phyloP scores from a whole-genome alignment of 2,113 vertebrate genomes.

The Trematomus loennbergii region DNA sequence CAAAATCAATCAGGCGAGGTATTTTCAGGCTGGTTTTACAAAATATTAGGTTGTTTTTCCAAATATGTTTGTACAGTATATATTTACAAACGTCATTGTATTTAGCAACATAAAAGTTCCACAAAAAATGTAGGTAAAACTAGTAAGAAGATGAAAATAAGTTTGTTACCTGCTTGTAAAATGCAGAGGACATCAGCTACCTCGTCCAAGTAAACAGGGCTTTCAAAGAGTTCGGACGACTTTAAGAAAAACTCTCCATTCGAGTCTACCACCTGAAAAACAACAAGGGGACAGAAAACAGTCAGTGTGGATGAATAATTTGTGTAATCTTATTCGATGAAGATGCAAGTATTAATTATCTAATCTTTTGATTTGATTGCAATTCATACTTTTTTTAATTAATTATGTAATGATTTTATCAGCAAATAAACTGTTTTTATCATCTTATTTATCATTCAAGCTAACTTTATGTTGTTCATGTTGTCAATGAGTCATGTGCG shows the following conservation, averaged over 20 bases:
- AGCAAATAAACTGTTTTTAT: neutral
- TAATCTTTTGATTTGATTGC: too few relatives aligned
- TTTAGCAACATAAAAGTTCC: neutral
- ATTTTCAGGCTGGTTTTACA: neutral
- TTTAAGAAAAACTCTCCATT: slow-evolving; percentile 96
- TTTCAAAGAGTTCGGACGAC: slow-evolving; percentile 97
- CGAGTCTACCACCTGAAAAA: slow-evolving; percentile 90
- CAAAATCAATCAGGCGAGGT: neutral
- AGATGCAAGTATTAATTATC: slow-evolving; percentile 3
- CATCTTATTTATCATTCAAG: neutral
- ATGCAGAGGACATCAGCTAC: slow-evolving; percentile 99
- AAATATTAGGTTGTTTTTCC: neutral
- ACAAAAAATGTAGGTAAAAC: slow-evolving; percentile 1
- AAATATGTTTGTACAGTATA: neutral
- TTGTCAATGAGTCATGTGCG: neutral
- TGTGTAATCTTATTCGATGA: neutral
- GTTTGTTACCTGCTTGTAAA: slow-evolving; percentile 93
- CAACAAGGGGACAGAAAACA: slow-evolving; percentile 12
- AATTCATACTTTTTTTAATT: too few relatives aligned
- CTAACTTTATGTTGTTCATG: neutral
- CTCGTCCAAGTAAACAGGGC: slow-evolving; percentile 96
- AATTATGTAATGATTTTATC: neutral
- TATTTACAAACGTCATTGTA: neutral
- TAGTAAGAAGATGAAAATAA: neutral
- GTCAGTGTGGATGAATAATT: neutral